Percentiles rank a stretch among this genome's conserved stretches.
Evolutionary conservation across 2,888 invertebrate genomes (phyloP).

Genomic region (Ophion costatus): DNA sequence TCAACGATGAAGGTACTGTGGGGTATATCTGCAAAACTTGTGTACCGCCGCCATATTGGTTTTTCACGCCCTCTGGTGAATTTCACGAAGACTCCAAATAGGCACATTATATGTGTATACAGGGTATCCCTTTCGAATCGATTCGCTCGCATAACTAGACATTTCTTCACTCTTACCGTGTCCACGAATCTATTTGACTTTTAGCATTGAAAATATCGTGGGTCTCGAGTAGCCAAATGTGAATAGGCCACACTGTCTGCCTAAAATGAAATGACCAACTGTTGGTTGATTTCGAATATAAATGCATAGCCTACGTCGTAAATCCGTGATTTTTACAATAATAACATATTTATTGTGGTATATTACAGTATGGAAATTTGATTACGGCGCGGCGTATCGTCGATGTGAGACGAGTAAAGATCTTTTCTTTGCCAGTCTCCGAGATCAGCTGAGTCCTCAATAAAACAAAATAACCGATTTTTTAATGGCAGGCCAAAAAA

Average conservation of each 20-base stretch:
- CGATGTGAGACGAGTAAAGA: background rate
- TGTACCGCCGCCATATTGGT: slow-evolving; percentile 5
- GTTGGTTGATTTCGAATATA: too few relatives aligned
- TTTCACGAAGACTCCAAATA: background rate
- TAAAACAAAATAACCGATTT: background rate
- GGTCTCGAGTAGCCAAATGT: too few relatives aligned
- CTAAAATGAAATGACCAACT: too few relatives aligned
- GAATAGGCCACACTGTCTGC: too few relatives aligned
- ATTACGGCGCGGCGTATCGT: background rate
- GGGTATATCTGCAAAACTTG: slow-evolving; percentile 4
- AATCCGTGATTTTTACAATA: slow-evolving; percentile 17
- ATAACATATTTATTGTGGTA: slow-evolving; percentile 54
- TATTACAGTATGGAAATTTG: slow-evolving; percentile 43
- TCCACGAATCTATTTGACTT: too few relatives aligned
- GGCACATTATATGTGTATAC: too few relatives aligned
- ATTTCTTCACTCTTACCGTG: too few relatives aligned
- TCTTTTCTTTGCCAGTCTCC: background rate
- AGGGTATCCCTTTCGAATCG: too few relatives aligned
- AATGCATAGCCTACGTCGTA: background rate
- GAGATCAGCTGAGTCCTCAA: slow-evolving; percentile 7
- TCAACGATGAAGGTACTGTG: background rate
- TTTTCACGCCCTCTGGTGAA: background rate
- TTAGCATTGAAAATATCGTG: too few relatives aligned
- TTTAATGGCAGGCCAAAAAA: slow-evolving; percentile 1
- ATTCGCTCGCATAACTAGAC: too few relatives aligned